Evolutionary conservation across 2,888 invertebrate genomes (phyloP), one percentile per base, ranked within the genome.

Genomic region (Eugnorisma glareosa): DNA sequence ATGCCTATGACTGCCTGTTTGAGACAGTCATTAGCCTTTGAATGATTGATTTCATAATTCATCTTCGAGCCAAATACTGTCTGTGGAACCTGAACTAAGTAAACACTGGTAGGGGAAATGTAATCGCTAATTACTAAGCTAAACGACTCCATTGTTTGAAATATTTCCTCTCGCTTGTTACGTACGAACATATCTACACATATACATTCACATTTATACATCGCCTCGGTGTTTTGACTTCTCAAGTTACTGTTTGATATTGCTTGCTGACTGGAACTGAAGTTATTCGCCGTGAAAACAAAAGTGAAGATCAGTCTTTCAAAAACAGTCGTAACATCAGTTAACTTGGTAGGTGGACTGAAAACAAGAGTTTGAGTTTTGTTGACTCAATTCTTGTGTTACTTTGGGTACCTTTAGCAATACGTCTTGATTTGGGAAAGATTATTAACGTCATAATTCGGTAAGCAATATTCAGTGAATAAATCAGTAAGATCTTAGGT

Each of bases 121-220:
- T 86, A 84, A 86, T 84, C 81, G 79, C 81, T 86, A 86, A 87
- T 88, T 87, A 84, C 87, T 73, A 57, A 81, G 80, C 82, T 73
- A 84, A 88, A 88, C 71, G 84, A 79, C 67, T 77, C 77, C 81
- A 84, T 87, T 86, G 87, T 88, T 82, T 75, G 78, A 79, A 82
- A 86, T 79, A 84, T 82, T 82, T 75, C 81, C 75, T 31, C 73
- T 59, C 64, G 61, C 78, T 40, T n/a, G 51, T 82, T 72, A 31
- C 13, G n/a, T n/a, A 59, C 45, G 43, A 66, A 54, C 37, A 7
- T n/a, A 48, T 11, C 8, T n/a, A 43, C 45, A 35, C 43, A 18
- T 8, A n/a, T 1, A n/a, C 8, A n/a, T 31, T 51, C 28, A 37
- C 51, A 31, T 73, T 24, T 73, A 40, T 24, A 81, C 21, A 31